Evolutionary conservation across 2,113 vertebrate genomes (phyloP).

Genomic region (Ochotona princeps): DNA sequence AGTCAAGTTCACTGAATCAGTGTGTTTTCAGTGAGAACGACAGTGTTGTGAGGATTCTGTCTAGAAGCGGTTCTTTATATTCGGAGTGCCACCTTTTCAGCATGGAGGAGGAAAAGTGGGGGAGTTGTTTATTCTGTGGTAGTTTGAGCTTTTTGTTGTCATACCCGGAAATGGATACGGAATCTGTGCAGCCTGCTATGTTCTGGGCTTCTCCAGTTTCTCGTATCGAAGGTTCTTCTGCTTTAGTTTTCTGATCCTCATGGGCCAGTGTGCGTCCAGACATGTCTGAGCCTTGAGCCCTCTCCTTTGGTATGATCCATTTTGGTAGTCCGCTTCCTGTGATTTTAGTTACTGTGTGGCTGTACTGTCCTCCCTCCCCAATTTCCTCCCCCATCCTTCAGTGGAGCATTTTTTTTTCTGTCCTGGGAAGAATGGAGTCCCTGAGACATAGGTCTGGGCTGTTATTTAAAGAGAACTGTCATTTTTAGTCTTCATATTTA

Average conservation of each 20-base stretch:
- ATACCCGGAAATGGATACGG: background rate
- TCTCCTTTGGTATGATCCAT: background rate
- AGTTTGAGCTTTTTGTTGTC: background rate
- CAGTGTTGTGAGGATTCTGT: background rate
- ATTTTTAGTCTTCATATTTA: background rate
- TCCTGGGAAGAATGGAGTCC: background rate
- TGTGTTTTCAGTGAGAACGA: conserved; percentile 20
- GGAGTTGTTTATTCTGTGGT: conserved; percentile 1
- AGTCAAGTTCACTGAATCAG: background rate
- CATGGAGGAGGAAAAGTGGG: too few species aligned
- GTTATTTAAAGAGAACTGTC: background rate
- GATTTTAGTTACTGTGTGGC: background rate
- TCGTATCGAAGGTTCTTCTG: background rate
- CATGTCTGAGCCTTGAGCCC: background rate
- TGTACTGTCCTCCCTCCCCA: background rate
- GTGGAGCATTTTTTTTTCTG: background rate
- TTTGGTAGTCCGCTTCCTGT: background rate
- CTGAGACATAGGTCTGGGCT: background rate
- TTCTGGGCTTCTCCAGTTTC: background rate
- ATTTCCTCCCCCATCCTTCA: background rate
- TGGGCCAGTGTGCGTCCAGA: background rate
- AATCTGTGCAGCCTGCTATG: background rate
- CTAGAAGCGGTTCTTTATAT: background rate
- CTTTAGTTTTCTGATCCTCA: background rate
- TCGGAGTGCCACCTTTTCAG: background rate